Evolutionary conservation across 1,140 invertebrate species (phyloP).

Genomic region (Trachymyrmex septentrionalis): DNA sequence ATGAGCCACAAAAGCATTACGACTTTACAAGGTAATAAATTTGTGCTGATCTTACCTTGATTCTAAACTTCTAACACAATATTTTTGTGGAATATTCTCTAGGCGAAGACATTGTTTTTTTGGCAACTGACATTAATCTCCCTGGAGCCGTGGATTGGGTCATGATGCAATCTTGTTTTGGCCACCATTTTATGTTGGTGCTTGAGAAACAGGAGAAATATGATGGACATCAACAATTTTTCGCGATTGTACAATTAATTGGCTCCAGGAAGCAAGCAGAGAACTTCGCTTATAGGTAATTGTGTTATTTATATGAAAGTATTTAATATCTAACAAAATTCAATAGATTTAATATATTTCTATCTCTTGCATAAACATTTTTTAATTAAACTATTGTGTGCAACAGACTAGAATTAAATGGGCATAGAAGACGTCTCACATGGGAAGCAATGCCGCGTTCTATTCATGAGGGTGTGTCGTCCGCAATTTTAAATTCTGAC

Average conservation of each 20-base stretch:
- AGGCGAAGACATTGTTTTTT: slow-evolving; percentile 99
- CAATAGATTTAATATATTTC: slow-evolving; percentile 9
- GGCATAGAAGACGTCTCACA: slow-evolving; percentile 96
- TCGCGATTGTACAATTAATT: slow-evolving; percentile 99
- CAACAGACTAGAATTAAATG: slow-evolving; percentile 97
- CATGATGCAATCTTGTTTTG: slow-evolving; percentile 99
- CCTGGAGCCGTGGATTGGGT: slow-evolving; percentile 99
- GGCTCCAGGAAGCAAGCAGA: slow-evolving; percentile 99
- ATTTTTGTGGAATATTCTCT: slow-evolving; percentile 25
- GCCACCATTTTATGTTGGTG: slow-evolving; percentile 99
- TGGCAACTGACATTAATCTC: slow-evolving; percentile 99
- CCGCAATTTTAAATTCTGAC: slow-evolving; percentile 99
- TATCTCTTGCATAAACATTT: background rate
- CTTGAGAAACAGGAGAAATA: slow-evolving; percentile 99
- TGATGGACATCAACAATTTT: slow-evolving; percentile 99
- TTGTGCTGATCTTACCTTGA: background rate
- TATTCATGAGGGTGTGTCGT: slow-evolving; percentile 99
- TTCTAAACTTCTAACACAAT: too few species aligned
- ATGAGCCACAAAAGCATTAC: slow-evolving; percentile 99
- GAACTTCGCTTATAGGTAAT: slow-evolving; percentile 98
- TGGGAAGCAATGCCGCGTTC: slow-evolving; percentile 99
- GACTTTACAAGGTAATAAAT: slow-evolving; percentile 92
- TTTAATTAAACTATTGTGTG: slow-evolving; percentile 58
- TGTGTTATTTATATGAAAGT: slow-evolving; percentile 21
- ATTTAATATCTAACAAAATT: background rate